Conservation (phyloP, 2,888 invertebrate genomes). For the Trichogramma evanescens region DNA sequence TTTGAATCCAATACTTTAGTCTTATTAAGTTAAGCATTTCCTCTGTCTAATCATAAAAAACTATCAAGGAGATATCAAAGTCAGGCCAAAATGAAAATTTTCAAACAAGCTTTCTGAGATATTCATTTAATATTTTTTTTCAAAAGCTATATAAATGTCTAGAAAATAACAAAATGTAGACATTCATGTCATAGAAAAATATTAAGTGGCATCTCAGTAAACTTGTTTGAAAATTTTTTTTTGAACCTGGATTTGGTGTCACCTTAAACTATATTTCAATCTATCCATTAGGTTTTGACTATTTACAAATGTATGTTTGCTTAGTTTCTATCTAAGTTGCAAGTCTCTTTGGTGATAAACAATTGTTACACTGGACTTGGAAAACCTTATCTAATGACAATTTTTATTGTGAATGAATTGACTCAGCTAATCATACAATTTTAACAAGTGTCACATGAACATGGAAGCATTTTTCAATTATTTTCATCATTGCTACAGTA, state of each 20-base stretch:
- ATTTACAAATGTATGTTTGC: slow-evolving; percentile 1
- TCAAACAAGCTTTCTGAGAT: background rate
- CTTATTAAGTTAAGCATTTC: too few relatives aligned
- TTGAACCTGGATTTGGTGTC: background rate
- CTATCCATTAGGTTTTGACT: background rate
- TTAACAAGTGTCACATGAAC: too few relatives aligned
- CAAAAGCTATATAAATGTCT: background rate
- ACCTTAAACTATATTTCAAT: background rate
- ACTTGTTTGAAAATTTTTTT: background rate
- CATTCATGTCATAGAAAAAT: too few relatives aligned
- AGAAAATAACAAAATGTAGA: background rate
- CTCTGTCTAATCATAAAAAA: too few relatives aligned
- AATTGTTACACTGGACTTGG: background rate
- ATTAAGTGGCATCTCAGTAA: too few relatives aligned
- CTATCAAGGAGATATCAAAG: too few relatives aligned
- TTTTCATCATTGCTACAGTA: too few relatives aligned
- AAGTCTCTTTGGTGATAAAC: slow-evolving; percentile 19
- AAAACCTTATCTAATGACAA: too few relatives aligned
- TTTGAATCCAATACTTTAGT: too few relatives aligned
- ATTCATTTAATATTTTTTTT: background rate
- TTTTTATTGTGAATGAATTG: too few relatives aligned
- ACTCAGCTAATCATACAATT: too few relatives aligned
- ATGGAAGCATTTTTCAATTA: too few relatives aligned
- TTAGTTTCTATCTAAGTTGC: slow-evolving; percentile 8
- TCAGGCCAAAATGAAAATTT: background rate